A percentile compares a stretch with the other conserved stretches of the same genome.
Conservation (phyloP, 1,140 invertebrate genomes). For the Oedothorax gibbosus region DNA sequence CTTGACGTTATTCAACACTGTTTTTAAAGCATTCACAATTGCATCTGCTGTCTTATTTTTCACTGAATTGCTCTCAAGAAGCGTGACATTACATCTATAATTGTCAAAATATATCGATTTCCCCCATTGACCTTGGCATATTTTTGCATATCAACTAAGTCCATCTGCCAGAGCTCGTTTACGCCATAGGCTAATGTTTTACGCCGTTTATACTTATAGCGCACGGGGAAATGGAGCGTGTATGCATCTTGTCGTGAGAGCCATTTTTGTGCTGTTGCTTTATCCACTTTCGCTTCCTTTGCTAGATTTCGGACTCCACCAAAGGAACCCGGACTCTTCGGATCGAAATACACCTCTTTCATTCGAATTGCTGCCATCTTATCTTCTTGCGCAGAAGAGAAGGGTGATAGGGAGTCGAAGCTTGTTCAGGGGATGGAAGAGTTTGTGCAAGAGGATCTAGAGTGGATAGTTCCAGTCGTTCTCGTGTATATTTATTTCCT, state of each 20-base stretch:
- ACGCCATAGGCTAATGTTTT: neutral
- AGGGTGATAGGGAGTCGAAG: too few species aligned
- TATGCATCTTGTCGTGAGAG: neutral
- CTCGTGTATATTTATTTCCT: neutral
- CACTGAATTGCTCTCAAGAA: neutral
- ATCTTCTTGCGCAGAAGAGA: neutral
- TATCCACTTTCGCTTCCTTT: neutral
- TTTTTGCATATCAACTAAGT: neutral
- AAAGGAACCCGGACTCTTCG: neutral
- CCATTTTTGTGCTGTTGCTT: neutral
- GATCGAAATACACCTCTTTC: neutral
- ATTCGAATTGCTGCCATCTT: neutral
- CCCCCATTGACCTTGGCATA: neutral
- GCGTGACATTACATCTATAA: slow-evolving; percentile 1
- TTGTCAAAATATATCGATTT: neutral
- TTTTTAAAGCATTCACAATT: neutral
- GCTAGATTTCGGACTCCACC: neutral
- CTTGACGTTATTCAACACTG: neutral
- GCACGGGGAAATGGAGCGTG: neutral
- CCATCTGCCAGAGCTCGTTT: neutral
- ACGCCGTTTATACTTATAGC: neutral
- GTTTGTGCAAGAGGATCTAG: neutral
- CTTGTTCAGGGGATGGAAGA: too few species aligned
- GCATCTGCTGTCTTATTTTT: neutral
- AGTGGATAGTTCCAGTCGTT: neutral